Base-by-base conservation (phyloP, 35 echinoderm and acorn worm species). In the Patiria miniata region DNA sequence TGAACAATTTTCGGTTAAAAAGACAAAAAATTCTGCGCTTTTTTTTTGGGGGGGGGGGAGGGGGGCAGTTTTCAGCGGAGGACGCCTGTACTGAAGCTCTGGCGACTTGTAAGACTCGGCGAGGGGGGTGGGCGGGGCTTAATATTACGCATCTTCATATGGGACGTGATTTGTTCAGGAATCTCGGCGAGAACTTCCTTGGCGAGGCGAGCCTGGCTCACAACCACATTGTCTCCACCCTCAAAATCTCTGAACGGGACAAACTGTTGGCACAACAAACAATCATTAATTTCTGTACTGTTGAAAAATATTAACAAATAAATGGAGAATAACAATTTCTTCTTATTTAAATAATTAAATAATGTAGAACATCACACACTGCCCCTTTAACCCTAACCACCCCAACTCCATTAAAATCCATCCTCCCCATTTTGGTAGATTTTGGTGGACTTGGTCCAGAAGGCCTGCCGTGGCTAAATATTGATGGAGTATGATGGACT, bases 171-270 rank as follows among this genome's bases (percentile, higher is more conserved):
- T 81, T 97, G 95, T 23, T 97, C 95, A 8, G 95, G 95, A 36
- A 97, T 91, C 68, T 97, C 95, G 6, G 91, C 95, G 40, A 97
- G 69, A 1, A 97, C 95, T 83, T 97, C 95, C 40, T 97, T 97
- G 23, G 95, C 95, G 5, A 97, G 89, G 39, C 88, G 79, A 9
- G 95, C 95, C 79, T 97, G 95, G 50, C 95, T 97, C 77, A 93
- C 52, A 1, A 97, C 39, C 1, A 81, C 33, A 80, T 93, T 97
- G 80, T 83, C 77, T 23, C 16, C 65, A 58, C 77, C 83, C 57
- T 93, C 91, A 89, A 93, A 97, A 36, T 97, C 95, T 33, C 95
- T 80, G 78, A 97, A 97, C 39, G 95, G 95, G 15, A 97, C 95
- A 89, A 97, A 97, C 95, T 97, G 95, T 22, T 73, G 61, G 42